Conservation (phyloP, 2,888 invertebrate species). For the Troilus luridus region DNA sequence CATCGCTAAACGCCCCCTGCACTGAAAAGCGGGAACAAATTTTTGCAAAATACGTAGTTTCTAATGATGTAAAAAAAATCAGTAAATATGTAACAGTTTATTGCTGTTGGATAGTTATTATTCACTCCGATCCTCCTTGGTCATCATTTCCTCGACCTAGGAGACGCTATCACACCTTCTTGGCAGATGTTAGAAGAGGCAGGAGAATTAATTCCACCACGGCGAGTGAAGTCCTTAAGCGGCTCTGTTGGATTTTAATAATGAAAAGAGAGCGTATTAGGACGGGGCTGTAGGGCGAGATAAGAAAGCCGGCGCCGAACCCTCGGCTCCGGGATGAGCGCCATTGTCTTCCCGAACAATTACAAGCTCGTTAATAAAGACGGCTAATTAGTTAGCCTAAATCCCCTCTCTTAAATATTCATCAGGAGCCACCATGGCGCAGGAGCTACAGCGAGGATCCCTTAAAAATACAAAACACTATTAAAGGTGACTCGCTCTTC, state of each 20-base stretch:
- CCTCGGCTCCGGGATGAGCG: neutral
- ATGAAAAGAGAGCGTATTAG: neutral
- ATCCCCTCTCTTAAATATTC: neutral
- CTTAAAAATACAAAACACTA: conserved; percentile 30
- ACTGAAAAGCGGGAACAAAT: too few relatives aligned
- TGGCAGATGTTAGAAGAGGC: neutral
- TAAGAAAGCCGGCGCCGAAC: neutral
- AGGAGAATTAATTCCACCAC: neutral
- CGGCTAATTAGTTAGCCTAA: conserved; percentile 5
- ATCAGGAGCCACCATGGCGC: neutral
- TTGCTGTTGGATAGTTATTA: neutral
- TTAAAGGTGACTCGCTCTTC: conserved; percentile 18
- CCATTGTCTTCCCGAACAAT: neutral
- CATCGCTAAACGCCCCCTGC: too few relatives aligned
- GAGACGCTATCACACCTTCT: neutral
- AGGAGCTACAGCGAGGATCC: neutral
- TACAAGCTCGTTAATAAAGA: conserved; percentile 32
- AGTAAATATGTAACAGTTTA: too few relatives aligned
- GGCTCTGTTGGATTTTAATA: conserved; percentile 38
- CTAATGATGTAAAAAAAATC: too few relatives aligned
- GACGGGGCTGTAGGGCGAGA: neutral
- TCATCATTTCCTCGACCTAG: neutral
- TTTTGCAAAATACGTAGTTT: too few relatives aligned
- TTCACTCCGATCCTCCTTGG: neutral
- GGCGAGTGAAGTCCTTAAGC: neutral